phyloP scores from a whole-genome alignment of 2,888 invertebrate species.

The Marronus borbonicus region DNA sequence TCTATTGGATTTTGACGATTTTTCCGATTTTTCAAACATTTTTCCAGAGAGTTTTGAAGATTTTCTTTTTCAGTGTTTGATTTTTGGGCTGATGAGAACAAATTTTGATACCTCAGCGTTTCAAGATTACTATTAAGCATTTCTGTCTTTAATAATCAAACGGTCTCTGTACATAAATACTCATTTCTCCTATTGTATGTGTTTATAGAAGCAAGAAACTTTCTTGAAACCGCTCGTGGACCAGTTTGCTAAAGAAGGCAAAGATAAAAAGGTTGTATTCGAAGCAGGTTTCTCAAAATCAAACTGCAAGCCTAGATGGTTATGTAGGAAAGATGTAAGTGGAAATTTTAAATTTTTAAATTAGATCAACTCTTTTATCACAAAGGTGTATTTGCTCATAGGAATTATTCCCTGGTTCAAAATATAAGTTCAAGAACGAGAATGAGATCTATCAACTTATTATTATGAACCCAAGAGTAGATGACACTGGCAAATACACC shows the following conservation, averaged over 20 bases:
- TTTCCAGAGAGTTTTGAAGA: slow-evolving; percentile 54
- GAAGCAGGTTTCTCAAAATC: slow-evolving; percentile 97
- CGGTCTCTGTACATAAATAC: neutral
- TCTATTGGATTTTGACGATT: slow-evolving; percentile 45
- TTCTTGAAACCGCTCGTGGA: slow-evolving; percentile 97
- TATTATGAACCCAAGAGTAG: slow-evolving; percentile 92
- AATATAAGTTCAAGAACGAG: slow-evolving; percentile 96
- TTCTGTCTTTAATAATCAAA: slow-evolving; percentile 7
- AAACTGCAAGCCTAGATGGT: slow-evolving; percentile 95
- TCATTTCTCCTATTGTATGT: slow-evolving; percentile 51
- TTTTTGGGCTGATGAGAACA: slow-evolving; percentile 63
- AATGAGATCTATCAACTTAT: slow-evolving; percentile 92
- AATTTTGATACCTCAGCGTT: slow-evolving; percentile 63
- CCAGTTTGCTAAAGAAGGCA: slow-evolving; percentile 94
- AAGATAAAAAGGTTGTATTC: slow-evolving; percentile 95
- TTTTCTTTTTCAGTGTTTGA: slow-evolving; percentile 63
- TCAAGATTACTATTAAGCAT: slow-evolving; percentile 42
- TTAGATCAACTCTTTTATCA: neutral
- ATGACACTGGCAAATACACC: slow-evolving; percentile 97
- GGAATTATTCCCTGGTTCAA: slow-evolving; percentile 97
- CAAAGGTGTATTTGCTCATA: slow-evolving; percentile 6
- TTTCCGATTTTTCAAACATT: slow-evolving; percentile 59
- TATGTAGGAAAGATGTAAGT: slow-evolving; percentile 93
- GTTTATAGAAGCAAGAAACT: slow-evolving; percentile 88
- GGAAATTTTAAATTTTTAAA: slow-evolving; percentile 42